Percentiles rank a stretch among this genome's conserved stretches.
Conservation (phyloP, 2,888 invertebrate species). For the Aspidiotus rigidus region DNA sequence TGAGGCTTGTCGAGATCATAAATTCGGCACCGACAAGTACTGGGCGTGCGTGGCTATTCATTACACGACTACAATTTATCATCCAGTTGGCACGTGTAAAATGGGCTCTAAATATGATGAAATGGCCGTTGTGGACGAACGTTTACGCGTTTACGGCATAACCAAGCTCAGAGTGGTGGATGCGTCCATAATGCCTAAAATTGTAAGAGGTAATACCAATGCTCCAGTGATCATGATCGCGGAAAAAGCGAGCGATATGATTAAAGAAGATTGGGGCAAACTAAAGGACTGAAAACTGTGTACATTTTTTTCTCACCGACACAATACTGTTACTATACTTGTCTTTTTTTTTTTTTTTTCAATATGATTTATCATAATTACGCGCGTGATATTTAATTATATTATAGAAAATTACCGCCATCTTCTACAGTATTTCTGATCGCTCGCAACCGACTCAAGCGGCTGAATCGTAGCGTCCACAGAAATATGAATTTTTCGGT, state of each 20-base stretch:
- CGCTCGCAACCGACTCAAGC: too few relatives aligned
- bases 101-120: slow-evolving; percentile 43
- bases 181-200: slow-evolving; percentile 57
- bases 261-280: slow-evolving; percentile 37
- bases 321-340: too few relatives aligned
- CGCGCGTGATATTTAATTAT: too few relatives aligned
- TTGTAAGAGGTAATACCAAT: slow-evolving; percentile 47
- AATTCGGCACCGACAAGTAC: slow-evolving; percentile 57
- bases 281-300: neutral
- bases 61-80: slow-evolving; percentile 61
- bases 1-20: slow-evolving; percentile 48
- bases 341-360: too few relatives aligned
- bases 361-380: too few relatives aligned
- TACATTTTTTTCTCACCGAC: too few relatives aligned
- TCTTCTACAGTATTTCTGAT: too few relatives aligned
- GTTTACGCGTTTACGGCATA: slow-evolving; percentile 52
- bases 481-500: too few relatives aligned
- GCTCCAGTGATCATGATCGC: slow-evolving; percentile 51
- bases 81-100: slow-evolving; percentile 45
- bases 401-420: too few relatives aligned
- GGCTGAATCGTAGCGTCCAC: too few relatives aligned
- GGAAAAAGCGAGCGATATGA: slow-evolving; percentile 44
- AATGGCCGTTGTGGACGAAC: slow-evolving; percentile 44
- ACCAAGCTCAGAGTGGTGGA: slow-evolving; percentile 59
- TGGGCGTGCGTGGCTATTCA: slow-evolving; percentile 55